Conservation (phyloP, 1,140 invertebrate species). For the Solen grandis region DNA sequence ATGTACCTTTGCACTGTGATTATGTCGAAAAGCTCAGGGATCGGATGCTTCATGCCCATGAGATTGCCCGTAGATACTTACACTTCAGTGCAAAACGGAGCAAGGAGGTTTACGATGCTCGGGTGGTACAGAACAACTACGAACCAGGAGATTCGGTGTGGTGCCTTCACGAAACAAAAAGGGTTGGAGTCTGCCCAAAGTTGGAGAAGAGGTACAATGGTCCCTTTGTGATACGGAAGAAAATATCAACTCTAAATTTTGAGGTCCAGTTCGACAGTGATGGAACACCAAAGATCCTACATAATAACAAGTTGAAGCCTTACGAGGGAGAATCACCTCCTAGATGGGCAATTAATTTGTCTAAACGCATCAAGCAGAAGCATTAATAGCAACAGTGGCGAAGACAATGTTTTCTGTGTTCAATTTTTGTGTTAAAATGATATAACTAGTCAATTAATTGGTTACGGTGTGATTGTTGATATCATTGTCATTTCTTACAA, state of each 20-base stretch:
- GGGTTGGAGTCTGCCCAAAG: conserved; percentile 13
- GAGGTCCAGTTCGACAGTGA: conserved; percentile 2
- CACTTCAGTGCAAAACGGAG: not conserved
- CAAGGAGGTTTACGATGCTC: conserved; percentile 3
- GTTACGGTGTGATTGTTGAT: no score
- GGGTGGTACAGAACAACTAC: conserved; percentile 1
- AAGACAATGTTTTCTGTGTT: no score
- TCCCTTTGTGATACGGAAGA: not conserved
- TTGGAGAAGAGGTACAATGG: conserved; percentile 9
- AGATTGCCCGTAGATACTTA: conserved; percentile 8
- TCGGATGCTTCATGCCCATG: conserved; percentile 4
- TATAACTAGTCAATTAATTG: no score
- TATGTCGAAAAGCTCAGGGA: conserved; percentile 14
- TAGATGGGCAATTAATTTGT: conserved; percentile 2
- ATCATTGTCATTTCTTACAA: no score
- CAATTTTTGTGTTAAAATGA: no score
- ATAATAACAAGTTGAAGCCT: conserved; percentile 13
- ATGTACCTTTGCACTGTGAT: not conserved
- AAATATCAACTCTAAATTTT: conserved; percentile 2
- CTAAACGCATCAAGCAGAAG: no score
- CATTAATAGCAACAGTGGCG: no score
- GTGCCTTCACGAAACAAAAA: no score
- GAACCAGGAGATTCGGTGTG: not conserved
- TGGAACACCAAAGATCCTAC: not conserved
- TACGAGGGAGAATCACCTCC: conserved; percentile 6